A percentile compares a stretch with the other conserved stretches of the same genome.
Evolutionary conservation across 2,113 vertebrate genomes (phyloP).

Genomic region (Sciurus niger): DNA sequence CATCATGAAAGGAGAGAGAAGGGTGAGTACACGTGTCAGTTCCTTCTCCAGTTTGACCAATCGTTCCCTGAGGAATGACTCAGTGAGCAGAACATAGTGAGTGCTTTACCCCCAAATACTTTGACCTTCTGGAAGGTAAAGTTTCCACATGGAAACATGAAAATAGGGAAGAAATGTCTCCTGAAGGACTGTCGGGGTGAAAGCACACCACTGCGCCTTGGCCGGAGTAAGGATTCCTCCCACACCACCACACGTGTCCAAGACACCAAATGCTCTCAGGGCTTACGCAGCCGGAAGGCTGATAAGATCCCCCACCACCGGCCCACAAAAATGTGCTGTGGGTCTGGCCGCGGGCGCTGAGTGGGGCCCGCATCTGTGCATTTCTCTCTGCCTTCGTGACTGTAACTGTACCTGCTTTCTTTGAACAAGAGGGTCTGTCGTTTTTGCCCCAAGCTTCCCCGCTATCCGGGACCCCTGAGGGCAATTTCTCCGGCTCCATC

Average conservation of each 20-base stretch:
- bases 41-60: neutral
- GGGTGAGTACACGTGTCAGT: neutral
- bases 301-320: neutral
- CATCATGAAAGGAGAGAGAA: neutral
- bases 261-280: neutral
- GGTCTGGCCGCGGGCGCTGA: neutral
- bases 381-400: neutral
- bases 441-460: constrained; percentile 45
- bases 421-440: neutral
- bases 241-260: neutral
- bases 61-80: neutral
- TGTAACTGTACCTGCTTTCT: neutral
- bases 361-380: constrained; percentile 28
- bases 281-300: neutral
- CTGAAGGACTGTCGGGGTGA: neutral
- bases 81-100: neutral
- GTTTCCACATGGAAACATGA: neutral
- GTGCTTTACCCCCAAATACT: neutral
- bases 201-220: neutral
- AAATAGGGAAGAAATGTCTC: neutral
- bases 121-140: neutral
- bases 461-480: neutral
- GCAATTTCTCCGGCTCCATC: neutral
- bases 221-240: neutral
- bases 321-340: constrained; percentile 65